A percentile compares a stretch with the other conserved stretches of the same genome.
phyloP scores from a whole-genome alignment of 2,797 vertebrate species.

The Mormyrus hasselquistii region DNA sequence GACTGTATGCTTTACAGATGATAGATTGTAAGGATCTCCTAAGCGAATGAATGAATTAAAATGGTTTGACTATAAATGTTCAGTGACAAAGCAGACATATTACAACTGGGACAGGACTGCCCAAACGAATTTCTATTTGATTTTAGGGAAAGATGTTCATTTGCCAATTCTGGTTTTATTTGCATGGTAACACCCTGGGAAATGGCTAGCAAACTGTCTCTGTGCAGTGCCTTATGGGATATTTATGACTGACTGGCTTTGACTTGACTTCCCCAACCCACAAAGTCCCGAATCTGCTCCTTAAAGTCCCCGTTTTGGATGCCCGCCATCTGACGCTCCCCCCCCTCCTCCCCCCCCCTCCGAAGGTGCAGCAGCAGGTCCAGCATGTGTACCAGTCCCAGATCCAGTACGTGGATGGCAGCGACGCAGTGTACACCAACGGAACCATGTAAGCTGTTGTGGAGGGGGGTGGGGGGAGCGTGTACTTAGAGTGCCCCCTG shows the following conservation, averaged over 20 bases:
- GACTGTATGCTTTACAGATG: background rate
- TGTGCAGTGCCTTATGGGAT: background rate
- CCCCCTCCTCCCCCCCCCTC: conserved; percentile 2
- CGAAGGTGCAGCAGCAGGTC: conserved; percentile 47
- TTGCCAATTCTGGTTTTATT: background rate
- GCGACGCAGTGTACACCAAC: conserved; percentile 87
- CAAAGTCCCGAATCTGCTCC: background rate
- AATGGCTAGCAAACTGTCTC: background rate
- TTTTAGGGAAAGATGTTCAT: background rate
- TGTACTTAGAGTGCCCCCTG: background rate
- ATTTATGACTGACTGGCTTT: background rate
- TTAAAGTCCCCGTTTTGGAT: background rate
- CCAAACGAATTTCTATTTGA: background rate
- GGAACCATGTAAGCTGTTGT: conserved; percentile 75
- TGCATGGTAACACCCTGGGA: background rate
- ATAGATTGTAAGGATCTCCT: background rate
- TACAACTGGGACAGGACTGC: background rate
- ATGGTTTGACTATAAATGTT: background rate
- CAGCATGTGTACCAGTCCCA: conserved; percentile 88
- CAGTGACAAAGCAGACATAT: background rate
- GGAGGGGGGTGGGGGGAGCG: background rate
- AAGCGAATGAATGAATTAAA: background rate
- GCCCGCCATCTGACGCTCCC: background rate
- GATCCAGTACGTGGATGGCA: conserved; percentile 92
- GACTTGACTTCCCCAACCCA: background rate